Base-by-base conservation (phyloP, 2,888 invertebrate species). In the Trichopoda pennipes region DNA sequence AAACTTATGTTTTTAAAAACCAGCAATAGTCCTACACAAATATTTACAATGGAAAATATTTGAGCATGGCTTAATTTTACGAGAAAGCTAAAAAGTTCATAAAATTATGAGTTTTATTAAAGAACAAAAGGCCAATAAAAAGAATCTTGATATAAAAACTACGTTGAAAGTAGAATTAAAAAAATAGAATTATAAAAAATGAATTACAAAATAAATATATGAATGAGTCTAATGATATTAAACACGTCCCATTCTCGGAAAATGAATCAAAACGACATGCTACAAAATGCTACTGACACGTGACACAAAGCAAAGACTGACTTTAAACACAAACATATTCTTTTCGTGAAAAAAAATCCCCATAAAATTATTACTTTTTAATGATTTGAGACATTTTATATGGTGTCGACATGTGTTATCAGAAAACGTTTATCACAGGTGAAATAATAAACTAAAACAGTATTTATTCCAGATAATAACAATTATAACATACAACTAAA, bases 371-470 rank as follows among this genome's bases (percentile, higher is more conserved):
- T 75, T 70, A 82, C 56, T 49, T 58, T 70, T 44, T 44, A 35
- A 63, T 49, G 35, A 47, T 23, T 70, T 23, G 60, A 60, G 16
- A 38, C 58, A 72, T 66, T 60, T 60, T 2, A 66, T 51, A 28
- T 44, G 47, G n/a, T 21, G 14, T 19, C 17, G 14, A 16, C 38
- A 8, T 61, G 38, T 60, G 47, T 82, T 82, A 82, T 82, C 82
- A 42, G 9, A 16, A 68, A 78, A 76, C 82, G 56, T 82, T 72
- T 76, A 82, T 82, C 82, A 53, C 78, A 82, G 82, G 82, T 82
- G 79, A 68, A 76, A 56, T 16, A 72, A 66, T 3, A 17, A 17
- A 21, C 47, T 14, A 53, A 42, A 35, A 17, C 35, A 68, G 17
- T 14, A 19, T 75, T 58, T 38, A 58, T 58, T 38, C 14, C 32